phyloP scores from a whole-genome alignment of 1,140 invertebrate species.

The Drosophila pallidifrons region DNA sequence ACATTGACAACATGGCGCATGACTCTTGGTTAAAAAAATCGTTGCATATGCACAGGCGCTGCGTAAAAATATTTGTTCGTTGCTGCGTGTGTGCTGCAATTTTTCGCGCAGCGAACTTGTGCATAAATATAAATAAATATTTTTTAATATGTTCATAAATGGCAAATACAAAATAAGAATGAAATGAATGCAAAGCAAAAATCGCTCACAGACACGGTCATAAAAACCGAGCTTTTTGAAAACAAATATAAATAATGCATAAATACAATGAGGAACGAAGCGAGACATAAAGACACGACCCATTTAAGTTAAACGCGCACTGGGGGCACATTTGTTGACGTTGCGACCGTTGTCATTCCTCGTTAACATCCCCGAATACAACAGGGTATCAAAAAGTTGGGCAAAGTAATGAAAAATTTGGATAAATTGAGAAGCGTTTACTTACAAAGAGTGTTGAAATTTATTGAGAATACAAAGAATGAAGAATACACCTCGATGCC shows the following conservation, averaged over 20 bases:
- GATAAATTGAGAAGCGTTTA: too few relatives aligned
- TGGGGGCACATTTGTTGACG: slow-evolving; percentile 23
- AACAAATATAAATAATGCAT: slow-evolving; percentile 72
- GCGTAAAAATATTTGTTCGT: slow-evolving; percentile 9
- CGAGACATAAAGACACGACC: slow-evolving; percentile 65
- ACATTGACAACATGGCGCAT: not conserved
- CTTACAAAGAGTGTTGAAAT: too few relatives aligned
- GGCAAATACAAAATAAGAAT: slow-evolving; percentile 46
- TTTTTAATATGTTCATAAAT: slow-evolving; percentile 58
- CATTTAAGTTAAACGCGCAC: slow-evolving; percentile 72
- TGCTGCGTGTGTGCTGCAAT: not conserved
- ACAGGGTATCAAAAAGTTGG: slow-evolving; percentile 3
- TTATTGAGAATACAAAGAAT: not conserved
- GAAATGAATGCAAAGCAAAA: slow-evolving; percentile 33
- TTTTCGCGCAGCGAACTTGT: slow-evolving; percentile 17
- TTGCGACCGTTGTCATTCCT: not conserved
- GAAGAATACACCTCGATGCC: not conserved
- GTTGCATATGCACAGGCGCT: slow-evolving; percentile 52
- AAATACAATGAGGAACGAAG: slow-evolving; percentile 57
- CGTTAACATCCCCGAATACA: not conserved
- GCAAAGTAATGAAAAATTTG: not conserved
- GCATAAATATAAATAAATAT: slow-evolving; percentile 59
- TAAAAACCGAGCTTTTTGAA: slow-evolving; percentile 36
- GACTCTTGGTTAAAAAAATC: slow-evolving; percentile 23
- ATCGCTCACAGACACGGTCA: slow-evolving; percentile 20